Evolutionary conservation across 2,113 vertebrate genomes (phyloP).

Genomic region (Castor canadensis): DNA sequence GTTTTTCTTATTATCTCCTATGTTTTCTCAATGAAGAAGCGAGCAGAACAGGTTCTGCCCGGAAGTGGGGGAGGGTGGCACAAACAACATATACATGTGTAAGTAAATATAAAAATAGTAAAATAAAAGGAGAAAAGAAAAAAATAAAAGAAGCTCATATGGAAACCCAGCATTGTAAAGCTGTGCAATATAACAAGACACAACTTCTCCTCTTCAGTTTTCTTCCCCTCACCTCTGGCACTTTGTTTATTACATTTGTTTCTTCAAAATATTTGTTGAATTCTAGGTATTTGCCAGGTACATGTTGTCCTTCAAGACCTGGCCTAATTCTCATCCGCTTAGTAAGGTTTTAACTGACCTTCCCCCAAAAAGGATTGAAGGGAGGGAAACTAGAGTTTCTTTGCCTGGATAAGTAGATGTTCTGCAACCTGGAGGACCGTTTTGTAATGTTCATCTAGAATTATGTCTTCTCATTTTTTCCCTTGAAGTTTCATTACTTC

Average conservation of each 20-base stretch:
- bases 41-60: too few relatives aligned
- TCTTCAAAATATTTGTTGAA: not conserved
- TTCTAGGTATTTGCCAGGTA: not conserved
- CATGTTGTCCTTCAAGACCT: not conserved
- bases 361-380: not conserved
- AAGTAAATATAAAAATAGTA: too few relatives aligned
- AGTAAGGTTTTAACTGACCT: not conserved
- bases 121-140: too few relatives aligned
- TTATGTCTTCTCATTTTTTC: not conserved
- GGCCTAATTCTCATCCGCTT: not conserved
- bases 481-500: not conserved
- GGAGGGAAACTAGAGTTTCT: not conserved
- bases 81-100: too few relatives aligned
- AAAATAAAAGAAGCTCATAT: too few relatives aligned
- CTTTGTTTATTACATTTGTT: not conserved
- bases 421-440: fast-evolving
- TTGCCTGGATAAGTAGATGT: too few relatives aligned
- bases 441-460: not conserved
- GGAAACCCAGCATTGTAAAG: too few relatives aligned
- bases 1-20: too few relatives aligned
- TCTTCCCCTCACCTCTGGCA: not conserved
- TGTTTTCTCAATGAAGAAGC: too few relatives aligned
- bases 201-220: not conserved
- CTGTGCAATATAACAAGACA: fast-evolving
- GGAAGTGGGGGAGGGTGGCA: too few relatives aligned